Percentiles rank a stretch among this genome's conserved stretches.
Evolutionary conservation across 2,797 vertebrate genomes (phyloP).

Genomic region (Pteronotus mesoamericanus): DNA sequence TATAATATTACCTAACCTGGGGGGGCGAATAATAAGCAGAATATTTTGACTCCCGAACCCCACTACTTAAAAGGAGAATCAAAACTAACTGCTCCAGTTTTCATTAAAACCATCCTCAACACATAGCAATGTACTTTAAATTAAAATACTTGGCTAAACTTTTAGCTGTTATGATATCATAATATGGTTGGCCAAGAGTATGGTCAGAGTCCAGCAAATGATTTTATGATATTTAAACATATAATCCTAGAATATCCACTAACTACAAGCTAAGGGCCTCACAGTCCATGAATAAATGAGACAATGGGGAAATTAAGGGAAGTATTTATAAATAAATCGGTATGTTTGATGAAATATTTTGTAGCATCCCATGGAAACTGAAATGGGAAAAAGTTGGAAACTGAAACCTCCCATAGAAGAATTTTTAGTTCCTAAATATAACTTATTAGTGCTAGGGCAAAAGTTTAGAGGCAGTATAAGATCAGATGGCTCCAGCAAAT

Average conservation of each 20-base stretch:
- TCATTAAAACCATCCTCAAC: neutral
- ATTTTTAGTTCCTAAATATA: neutral
- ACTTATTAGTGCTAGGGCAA: neutral
- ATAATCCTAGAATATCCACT: neutral
- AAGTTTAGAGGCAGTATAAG: neutral
- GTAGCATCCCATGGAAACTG: neutral
- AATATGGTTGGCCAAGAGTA: neutral
- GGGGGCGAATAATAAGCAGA: neutral
- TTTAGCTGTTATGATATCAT: neutral
- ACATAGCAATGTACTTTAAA: neutral
- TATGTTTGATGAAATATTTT: neutral
- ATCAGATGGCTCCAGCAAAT: neutral
- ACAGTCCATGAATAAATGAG: neutral
- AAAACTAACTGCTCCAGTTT: neutral
- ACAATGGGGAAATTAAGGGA: neutral
- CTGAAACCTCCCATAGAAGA: neutral
- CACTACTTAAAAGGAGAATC: neutral
- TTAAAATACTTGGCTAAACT: neutral
- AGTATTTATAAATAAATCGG: neutral
- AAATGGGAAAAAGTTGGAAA: constrained; percentile 1
- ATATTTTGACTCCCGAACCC: neutral
- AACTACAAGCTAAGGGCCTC: neutral
- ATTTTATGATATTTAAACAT: constrained; percentile 14
- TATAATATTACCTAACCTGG: neutral
- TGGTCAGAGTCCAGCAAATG: neutral